Evolutionary conservation across 2,888 invertebrate species (phyloP), one percentile per base, ranked within the genome.

Genomic region (Crioceris asparagi): DNA sequence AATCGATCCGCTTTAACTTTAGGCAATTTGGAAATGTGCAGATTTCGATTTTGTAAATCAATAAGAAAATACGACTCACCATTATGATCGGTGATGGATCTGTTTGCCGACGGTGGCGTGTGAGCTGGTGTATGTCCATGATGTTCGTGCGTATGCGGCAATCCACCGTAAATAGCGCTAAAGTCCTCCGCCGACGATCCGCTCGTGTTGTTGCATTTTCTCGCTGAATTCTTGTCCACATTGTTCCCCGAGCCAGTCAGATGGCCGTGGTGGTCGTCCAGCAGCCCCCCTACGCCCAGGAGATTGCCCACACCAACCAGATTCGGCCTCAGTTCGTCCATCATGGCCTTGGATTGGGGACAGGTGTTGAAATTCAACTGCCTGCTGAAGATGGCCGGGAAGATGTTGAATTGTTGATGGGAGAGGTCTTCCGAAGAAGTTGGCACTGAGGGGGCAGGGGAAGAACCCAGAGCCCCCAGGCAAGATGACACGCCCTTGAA

Each of bases 111-210:
- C 10, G 82, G 80, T 40, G 82, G 82, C 47, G 82, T 82, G 46
- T 80, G 76, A 26, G 81, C 77, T 49, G 81, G 81, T 40, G 75
- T 75, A 50, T 74, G 74, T 43, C 59, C 55, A 25, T 48, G 47
- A 49, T 74, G 74, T 51, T 73, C 72, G 31, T 71, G 63, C 15
- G 59, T 53, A 46, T 54, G 71, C 54, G 49, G 70, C 58, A 63
- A 43, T 8, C 72, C 70, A 16, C 83, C 81, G 64, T 92, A 91
- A 52, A 91, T 70, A 16, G 87, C 83, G 39, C 82, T 78, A 62
- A 90, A 91, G 67, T 92, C 91, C 64, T 91, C 91, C 29, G 85
- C 84, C 33, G 83, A 84, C 17, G 83, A 83, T 10, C 79, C 78
- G 43, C 79, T 76, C 53, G 79, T 79, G 32, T 44, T 47, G 67